Base-by-base conservation (phyloP, 2,888 invertebrate species). In the Drosophila parthenogenetica region DNA sequence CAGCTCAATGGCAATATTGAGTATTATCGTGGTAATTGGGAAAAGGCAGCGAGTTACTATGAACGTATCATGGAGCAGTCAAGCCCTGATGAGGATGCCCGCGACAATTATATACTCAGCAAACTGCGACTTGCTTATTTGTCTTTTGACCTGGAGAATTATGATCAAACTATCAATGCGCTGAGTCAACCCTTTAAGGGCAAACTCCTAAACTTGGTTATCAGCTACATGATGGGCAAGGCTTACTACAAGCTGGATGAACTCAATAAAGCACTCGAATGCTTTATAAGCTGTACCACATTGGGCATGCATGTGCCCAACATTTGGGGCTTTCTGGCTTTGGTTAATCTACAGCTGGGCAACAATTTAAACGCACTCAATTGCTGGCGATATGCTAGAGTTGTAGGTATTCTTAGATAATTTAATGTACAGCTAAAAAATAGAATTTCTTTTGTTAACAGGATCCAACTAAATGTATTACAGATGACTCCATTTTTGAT, bases 371-470 rank as follows among this genome's bases (percentile, higher is more conserved):
- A 81, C 54, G 90, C 90, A 0, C 39, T 90, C 7, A 77, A 83
- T 17, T 90, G 87, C 59, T 90, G 90, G 90, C 90, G 89, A 72
- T 89, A 91, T 59, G 87, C 90, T 0, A 78, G 72, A 64, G 58
- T 77, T 63, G 89, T 89, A 53, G 71, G 82, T 46, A 39, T 11
- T 11, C 14, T 2, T 17, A 13, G 25, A 16, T 39, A 14, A 0
- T 3, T 17, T 3, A n/a, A 7, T 5, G 0, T 1, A 3, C n/a
- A 50, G 2, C 14, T 11, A 14, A 14, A 5, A 5, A 17, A 39
- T 3, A n/a, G 4, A n/a, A 0, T 7, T 2, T 11, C 16, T 10
- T 48, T 39, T 1, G 25, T 0, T 43, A 46, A 13, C 17, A 88
- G 79, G 73, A 90, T 60, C 74, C 80, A 0, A 43, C 65, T 3